Percentiles rank a stretch among this genome's conserved stretches.
These are phyloP conservation scores for Hapalemur alaotrensis DNA, from an alignment of 2,797 vertebrate species.

Conservation along the genomic window DNA sequence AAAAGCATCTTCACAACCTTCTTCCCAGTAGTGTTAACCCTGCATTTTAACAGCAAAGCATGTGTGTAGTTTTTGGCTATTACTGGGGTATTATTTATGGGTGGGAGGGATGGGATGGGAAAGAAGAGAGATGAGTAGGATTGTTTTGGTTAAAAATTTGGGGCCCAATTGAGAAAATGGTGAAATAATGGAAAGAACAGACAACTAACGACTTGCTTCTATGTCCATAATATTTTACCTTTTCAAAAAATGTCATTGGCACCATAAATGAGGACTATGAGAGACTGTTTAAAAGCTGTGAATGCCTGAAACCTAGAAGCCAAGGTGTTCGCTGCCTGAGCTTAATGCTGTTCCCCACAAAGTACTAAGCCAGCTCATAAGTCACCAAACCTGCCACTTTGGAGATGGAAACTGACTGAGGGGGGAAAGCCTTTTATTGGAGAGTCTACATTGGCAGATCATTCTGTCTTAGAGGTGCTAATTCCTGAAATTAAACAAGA, in stretches of 20 bases:
- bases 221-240: conserved; percentile 66
- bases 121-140: conserved; percentile 58
- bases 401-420: conserved; percentile 34
- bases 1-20: conserved; percentile 82
- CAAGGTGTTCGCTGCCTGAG: conserved; percentile 55
- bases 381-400: conserved; percentile 67
- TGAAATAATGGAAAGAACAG: conserved; percentile 52
- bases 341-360: conserved; percentile 40
- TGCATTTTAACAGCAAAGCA: conserved; percentile 85
- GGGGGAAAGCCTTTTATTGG: background rate
- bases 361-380: conserved; percentile 57
- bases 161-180: conserved; percentile 42
- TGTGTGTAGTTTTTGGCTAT: conserved; percentile 84
- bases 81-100: conserved; percentile 79
- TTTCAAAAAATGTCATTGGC: conserved; percentile 58
- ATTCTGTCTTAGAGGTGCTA: conserved; percentile 78
- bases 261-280: conserved; percentile 58
- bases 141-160: conserved; percentile 63
- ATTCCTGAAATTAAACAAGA: conserved; percentile 57
- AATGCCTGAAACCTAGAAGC: conserved; percentile 63
- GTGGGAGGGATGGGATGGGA: conserved; percentile 57
- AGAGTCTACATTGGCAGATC: conserved; percentile 47
- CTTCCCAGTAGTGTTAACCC: conserved; percentile 83
- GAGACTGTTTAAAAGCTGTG: conserved; percentile 76
- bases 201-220: conserved; percentile 53